phyloP scores from a whole-genome alignment of 2,113 vertebrate species.

The Jacana jacana region DNA sequence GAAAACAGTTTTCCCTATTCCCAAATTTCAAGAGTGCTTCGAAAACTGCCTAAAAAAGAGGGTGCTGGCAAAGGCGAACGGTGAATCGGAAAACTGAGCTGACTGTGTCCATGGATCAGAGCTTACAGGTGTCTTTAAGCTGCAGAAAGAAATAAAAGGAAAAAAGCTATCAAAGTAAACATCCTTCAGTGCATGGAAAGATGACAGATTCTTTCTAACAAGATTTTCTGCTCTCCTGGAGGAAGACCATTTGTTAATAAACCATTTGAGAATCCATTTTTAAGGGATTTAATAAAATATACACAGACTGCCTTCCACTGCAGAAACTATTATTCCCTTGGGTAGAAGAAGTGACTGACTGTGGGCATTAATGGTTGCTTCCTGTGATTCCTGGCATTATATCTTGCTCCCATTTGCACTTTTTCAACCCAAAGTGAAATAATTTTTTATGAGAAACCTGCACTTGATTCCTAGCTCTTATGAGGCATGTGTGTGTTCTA shows the following conservation, averaged over 20 bases:
- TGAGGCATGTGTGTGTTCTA: not conserved
- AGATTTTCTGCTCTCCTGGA: slow-evolving; percentile 58
- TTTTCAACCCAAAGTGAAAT: slow-evolving; percentile 48
- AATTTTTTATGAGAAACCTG: slow-evolving; percentile 38
- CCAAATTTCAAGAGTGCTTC: not conserved
- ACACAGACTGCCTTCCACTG: slow-evolving; percentile 27
- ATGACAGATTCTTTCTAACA: slow-evolving; percentile 55
- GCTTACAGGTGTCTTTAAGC: not conserved
- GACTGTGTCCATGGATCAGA: not conserved
- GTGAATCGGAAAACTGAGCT: not conserved
- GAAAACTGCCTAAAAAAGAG: not conserved
- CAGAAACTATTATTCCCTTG: slow-evolving; percentile 66
- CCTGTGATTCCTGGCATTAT: slow-evolving; percentile 53
- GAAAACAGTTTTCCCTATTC: not conserved
- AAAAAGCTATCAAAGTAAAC: not conserved
- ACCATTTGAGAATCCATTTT: slow-evolving; percentile 64
- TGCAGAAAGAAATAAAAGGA: not conserved
- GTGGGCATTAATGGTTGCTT: slow-evolving; percentile 51
- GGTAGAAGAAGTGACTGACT: slow-evolving; percentile 36
- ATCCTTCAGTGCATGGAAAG: slow-evolving; percentile 14
- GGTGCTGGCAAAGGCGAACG: not conserved
- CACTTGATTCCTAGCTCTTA: slow-evolving; percentile 23
- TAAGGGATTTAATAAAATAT: slow-evolving; percentile 72
- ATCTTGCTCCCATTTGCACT: slow-evolving; percentile 52
- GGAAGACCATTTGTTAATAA: slow-evolving; percentile 62